These are phyloP conservation scores for Cremastobaeus sp. DNA, from an alignment of 2,888 invertebrate genomes.

Conservation along the genomic window DNA sequence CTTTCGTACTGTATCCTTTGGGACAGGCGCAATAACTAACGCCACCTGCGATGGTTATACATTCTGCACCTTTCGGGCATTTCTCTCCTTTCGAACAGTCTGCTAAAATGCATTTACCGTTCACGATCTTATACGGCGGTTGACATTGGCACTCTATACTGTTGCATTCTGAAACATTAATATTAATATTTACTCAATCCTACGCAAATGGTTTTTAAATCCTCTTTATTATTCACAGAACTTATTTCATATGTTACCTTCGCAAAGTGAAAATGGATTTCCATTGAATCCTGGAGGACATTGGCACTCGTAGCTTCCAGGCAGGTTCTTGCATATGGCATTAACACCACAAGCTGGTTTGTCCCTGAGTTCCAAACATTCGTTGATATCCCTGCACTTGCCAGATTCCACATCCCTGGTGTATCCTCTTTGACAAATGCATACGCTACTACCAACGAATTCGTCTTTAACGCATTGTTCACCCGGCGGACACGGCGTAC, in stretches of 20 bases:
- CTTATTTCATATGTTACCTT: constrained; percentile 77
- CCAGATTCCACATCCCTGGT: constrained; percentile 86
- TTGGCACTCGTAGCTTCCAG: constrained; percentile 95
- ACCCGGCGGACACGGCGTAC: constrained; percentile 88
- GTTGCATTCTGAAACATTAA: constrained; percentile 82
- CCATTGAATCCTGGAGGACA: constrained; percentile 93
- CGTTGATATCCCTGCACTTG: constrained; percentile 91
- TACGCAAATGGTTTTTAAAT: background rate
- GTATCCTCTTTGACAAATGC: constrained; percentile 93
- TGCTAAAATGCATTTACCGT: constrained; percentile 90
- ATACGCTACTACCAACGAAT: constrained; percentile 87
- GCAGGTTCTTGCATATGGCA: constrained; percentile 94
- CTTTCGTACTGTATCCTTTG: constrained; percentile 87
- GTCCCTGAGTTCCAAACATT: constrained; percentile 86
- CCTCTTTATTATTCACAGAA: background rate
- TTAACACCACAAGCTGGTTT: constrained; percentile 92
- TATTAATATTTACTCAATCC: background rate
- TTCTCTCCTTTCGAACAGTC: constrained; percentile 89
- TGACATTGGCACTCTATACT: constrained; percentile 92
- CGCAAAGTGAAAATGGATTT: constrained; percentile 92
- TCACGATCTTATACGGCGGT: constrained; percentile 90
- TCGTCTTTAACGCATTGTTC: constrained; percentile 92
- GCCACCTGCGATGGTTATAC: constrained; percentile 92
- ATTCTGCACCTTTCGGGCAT: constrained; percentile 92
- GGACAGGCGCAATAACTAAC: constrained; percentile 96